Percentiles rank a stretch among this genome's conserved stretches.
Conservation (phyloP, 2,888 invertebrate genomes). For the Julus scandinavius region DNA sequence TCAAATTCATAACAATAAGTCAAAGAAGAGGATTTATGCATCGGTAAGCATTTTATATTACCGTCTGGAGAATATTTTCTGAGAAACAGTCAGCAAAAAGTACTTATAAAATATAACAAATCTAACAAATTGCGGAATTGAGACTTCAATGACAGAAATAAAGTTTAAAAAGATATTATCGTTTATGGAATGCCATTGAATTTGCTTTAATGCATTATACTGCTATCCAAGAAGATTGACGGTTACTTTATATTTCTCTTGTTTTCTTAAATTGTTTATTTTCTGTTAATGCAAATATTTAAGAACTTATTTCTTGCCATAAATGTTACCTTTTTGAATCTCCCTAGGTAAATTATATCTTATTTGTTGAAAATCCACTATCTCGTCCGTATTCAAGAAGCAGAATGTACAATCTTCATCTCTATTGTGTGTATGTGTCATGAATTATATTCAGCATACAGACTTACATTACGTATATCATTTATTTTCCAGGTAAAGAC, state of each 20-base stretch:
- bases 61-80: too few species aligned
- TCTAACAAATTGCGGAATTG: neutral
- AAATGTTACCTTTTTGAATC: neutral
- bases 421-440: too few species aligned
- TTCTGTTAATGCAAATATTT: neutral
- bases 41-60: too few species aligned
- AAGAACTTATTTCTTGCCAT: too few species aligned
- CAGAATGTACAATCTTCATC: too few species aligned
- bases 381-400: conserved; percentile 10
- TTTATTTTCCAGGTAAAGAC: neutral
- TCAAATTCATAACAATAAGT: neutral
- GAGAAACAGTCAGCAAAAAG: too few species aligned
- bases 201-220: neutral
- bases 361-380: neutral
- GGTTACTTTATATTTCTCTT: neutral
- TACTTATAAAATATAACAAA: neutral
- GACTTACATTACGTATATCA: neutral
- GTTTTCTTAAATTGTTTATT: neutral
- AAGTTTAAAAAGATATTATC: neutral
- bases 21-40: neutral
- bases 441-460: too few species aligned
- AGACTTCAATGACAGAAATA: neutral
- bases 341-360: neutral
- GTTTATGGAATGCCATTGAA: neutral
- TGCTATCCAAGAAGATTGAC: neutral